A percentile compares a stretch with the other conserved stretches of the same genome.
Conservation (phyloP, 2,797 vertebrate genomes). For the Rhodeus uyekii region DNA sequence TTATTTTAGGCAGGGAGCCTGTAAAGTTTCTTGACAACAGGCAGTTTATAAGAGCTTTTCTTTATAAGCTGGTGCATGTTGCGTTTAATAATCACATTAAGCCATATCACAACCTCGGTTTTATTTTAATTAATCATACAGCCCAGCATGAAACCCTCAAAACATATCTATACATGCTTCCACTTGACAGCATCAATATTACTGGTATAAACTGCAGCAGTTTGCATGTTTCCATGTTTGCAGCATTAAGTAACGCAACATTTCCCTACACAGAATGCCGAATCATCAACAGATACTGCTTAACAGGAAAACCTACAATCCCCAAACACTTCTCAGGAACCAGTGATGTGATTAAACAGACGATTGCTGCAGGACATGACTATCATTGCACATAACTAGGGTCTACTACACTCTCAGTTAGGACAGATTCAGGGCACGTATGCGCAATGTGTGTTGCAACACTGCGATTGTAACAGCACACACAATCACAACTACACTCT, state of each 20-base stretch:
- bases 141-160: neutral
- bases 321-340: neutral
- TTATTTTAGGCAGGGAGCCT: too few species aligned
- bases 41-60: neutral
- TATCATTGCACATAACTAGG: neutral
- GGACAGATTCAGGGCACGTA: neutral
- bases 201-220: neutral
- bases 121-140: neutral
- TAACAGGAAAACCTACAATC: conserved; percentile 1
- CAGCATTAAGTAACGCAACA: conserved; percentile 11
- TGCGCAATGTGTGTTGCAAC: neutral
- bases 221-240: neutral
- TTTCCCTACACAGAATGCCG: neutral
- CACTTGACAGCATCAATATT: neutral
- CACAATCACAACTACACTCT: neutral
- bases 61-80: neutral
- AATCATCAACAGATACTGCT: conserved; percentile 4
- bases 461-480: neutral
- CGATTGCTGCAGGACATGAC: neutral
- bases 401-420: neutral
- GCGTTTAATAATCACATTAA: neutral
- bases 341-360: neutral
- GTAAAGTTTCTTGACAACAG: neutral
- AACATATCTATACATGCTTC: neutral
- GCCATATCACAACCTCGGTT: neutral